These are phyloP conservation scores for Andricus curvator DNA, from an alignment of 2,888 invertebrate species.

Conservation along the genomic window DNA sequence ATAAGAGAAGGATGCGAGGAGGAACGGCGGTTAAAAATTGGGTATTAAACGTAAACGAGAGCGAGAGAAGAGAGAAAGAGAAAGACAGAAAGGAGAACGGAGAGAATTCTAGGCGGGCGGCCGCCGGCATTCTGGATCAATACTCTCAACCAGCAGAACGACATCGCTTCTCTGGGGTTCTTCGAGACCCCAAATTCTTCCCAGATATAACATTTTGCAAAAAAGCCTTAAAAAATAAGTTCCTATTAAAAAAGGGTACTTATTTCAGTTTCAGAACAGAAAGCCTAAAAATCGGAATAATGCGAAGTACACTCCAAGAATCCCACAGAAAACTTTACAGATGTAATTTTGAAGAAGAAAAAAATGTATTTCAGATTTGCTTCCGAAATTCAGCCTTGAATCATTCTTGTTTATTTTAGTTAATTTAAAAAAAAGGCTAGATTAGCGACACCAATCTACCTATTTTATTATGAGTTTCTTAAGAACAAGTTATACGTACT, in stretches of 20 bases:
- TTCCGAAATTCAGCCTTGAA: too few relatives aligned
- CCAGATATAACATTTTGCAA: not conserved
- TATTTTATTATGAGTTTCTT: too few relatives aligned
- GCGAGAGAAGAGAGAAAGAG: slow-evolving; percentile 43
- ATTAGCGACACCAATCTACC: too few relatives aligned
- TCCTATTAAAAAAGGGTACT: not conserved
- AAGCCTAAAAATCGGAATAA: too few relatives aligned
- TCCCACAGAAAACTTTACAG: too few relatives aligned
- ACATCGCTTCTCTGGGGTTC: slow-evolving; percentile 61
- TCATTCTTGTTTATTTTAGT: too few relatives aligned
- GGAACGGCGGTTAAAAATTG: slow-evolving; percentile 48
- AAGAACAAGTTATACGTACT: too few relatives aligned
- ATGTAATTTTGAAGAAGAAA: too few relatives aligned
- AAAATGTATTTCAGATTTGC: too few relatives aligned
- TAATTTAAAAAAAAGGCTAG: too few relatives aligned
- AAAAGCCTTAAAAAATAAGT: not conserved
- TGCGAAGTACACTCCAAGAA: too few relatives aligned
- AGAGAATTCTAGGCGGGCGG: slow-evolving; percentile 67
- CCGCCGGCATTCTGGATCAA: slow-evolving; percentile 76
- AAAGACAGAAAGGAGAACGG: slow-evolving; percentile 63
- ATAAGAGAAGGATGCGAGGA: slow-evolving; percentile 19
- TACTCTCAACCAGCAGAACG: slow-evolving; percentile 70
- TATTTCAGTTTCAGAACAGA: too few relatives aligned
- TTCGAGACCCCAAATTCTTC: slow-evolving; percentile 52
- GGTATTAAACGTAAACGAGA: slow-evolving; percentile 56